Evolutionary conservation across 2,888 invertebrate genomes (phyloP).

Genomic region (Apamea anceps): DNA sequence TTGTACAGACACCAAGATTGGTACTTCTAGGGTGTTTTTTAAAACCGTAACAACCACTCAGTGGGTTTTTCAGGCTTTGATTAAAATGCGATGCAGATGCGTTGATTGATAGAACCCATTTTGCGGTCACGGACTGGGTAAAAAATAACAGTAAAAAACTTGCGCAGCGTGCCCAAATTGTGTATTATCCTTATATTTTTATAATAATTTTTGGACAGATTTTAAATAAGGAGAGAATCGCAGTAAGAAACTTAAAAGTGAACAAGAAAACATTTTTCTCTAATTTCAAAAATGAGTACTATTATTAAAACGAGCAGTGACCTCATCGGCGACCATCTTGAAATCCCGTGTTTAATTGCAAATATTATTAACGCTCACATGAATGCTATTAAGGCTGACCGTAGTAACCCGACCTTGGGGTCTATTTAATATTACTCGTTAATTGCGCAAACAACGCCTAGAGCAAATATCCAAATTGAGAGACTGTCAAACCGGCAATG

Average conservation of each 20-base stretch:
- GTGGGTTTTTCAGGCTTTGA: background rate
- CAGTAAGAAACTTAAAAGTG: background rate
- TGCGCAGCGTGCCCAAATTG: background rate
- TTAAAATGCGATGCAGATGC: background rate
- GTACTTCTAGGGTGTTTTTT: constrained; percentile 16
- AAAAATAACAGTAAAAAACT: constrained; percentile 12
- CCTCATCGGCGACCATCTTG: constrained; percentile 58
- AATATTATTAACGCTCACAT: constrained; percentile 68
- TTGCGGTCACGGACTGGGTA: constrained; percentile 8
- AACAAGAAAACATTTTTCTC: background rate
- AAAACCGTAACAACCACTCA: background rate
- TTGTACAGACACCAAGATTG: constrained; percentile 33
- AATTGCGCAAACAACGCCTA: constrained; percentile 66
- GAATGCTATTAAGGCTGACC: constrained; percentile 63
- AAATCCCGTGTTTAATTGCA: constrained; percentile 64
- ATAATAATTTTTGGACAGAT: background rate
- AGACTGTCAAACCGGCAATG: constrained; percentile 50
- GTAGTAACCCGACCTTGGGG: constrained; percentile 67
- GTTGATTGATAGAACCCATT: constrained; percentile 33
- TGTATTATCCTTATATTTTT: background rate
- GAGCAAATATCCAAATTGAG: constrained; percentile 47
- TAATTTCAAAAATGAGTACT: constrained; percentile 38
- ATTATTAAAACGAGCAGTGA: constrained; percentile 41
- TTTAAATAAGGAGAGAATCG: background rate
- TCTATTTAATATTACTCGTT: constrained; percentile 63